Evolutionary conservation across 2,113 vertebrate species (phyloP).

Genomic region (Oxygymnocypris stewartii): DNA sequence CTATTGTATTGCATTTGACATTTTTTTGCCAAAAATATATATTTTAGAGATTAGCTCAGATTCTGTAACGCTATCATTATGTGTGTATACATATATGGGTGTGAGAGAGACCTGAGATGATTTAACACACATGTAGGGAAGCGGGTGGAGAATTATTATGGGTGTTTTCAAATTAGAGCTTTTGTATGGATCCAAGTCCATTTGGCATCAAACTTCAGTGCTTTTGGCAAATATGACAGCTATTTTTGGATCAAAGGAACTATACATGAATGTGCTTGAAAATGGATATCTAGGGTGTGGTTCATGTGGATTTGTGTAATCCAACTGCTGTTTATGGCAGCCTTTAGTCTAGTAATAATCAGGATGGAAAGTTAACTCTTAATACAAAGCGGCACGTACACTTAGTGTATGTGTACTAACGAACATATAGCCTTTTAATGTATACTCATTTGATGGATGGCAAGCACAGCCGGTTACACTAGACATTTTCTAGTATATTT

Average conservation of each 20-base stretch:
- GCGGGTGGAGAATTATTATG: not conserved
- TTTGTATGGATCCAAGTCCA: not conserved
- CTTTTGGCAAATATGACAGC: not conserved
- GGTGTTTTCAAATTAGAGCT: not conserved
- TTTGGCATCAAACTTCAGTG: not conserved
- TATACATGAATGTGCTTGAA: not conserved
- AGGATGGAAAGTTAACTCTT: not conserved
- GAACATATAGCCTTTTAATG: not conserved
- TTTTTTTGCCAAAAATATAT: not conserved
- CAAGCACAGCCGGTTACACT: not conserved
- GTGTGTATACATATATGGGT: conserved; percentile 18
- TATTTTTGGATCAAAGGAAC: not conserved
- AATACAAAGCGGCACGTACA: not conserved
- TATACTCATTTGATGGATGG: not conserved
- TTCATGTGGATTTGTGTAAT: not conserved
- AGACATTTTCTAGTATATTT: not conserved
- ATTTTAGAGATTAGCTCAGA: not conserved
- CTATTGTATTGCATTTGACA: not conserved
- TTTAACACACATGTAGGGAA: conserved; percentile 24
- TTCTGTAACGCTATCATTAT: not conserved
- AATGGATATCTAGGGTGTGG: not conserved
- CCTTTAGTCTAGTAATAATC: not conserved
- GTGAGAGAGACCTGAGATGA: conserved; percentile 13
- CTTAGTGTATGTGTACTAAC: not conserved
- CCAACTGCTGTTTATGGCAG: not conserved